phyloP scores from a whole-genome alignment of 2,888 invertebrate genomes.

The Stenotaenia linearis region DNA sequence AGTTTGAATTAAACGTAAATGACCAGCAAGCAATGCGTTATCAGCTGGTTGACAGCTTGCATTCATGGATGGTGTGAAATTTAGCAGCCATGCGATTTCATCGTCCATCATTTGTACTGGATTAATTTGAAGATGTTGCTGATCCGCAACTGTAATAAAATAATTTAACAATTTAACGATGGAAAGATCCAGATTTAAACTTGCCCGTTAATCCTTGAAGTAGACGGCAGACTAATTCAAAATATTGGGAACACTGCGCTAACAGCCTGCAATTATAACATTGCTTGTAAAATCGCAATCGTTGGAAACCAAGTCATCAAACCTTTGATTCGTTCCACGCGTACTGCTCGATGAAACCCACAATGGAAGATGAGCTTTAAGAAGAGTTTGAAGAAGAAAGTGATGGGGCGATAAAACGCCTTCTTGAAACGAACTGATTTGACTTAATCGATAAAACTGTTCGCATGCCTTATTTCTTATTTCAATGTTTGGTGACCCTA shows the following conservation, averaged over 20 bases:
- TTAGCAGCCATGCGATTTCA: constrained; percentile 50
- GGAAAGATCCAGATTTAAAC: too few relatives aligned
- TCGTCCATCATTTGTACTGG: constrained; percentile 49
- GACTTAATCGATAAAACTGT: constrained; percentile 48
- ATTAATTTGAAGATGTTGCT: constrained; percentile 45
- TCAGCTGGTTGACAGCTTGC: constrained; percentile 44
- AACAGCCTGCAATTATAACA: constrained; percentile 44
- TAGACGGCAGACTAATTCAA: constrained; percentile 49
- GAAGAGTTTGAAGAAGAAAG: constrained; percentile 46
- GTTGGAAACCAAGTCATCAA: neutral
- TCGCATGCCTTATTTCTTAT: constrained; percentile 48
- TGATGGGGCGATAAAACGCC: constrained; percentile 40
- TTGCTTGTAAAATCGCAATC: too few relatives aligned
- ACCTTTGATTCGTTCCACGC: constrained; percentile 48
- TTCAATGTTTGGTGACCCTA: constrained; percentile 47
- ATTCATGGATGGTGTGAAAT: constrained; percentile 47
- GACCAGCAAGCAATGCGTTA: constrained; percentile 50
- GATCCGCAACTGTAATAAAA: constrained; percentile 40
- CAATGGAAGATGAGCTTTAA: constrained; percentile 50
- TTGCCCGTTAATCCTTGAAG: constrained; percentile 45
- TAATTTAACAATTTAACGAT: neutral
- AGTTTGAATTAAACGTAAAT: constrained; percentile 48
- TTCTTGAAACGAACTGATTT: constrained; percentile 38
- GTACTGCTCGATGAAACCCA: constrained; percentile 50
- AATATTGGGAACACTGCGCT: constrained; percentile 51